Conservation (phyloP, 2,888 invertebrate species). For the Drosophila heteroneura region DNA sequence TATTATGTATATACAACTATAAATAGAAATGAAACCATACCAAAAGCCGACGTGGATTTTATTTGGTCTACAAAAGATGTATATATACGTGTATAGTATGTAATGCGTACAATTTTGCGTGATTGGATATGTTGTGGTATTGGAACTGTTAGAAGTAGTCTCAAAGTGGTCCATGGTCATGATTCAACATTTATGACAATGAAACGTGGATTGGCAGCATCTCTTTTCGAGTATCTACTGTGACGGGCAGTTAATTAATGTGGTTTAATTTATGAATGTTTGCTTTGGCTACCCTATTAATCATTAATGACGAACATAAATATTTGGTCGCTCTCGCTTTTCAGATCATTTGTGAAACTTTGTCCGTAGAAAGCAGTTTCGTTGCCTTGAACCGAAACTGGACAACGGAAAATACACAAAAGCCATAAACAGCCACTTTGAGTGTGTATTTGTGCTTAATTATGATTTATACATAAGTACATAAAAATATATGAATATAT, state of each 20-base stretch:
- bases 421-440: constrained; percentile 31
- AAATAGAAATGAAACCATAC: background rate
- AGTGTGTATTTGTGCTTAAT: constrained; percentile 66
- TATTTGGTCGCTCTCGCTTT: constrained; percentile 61
- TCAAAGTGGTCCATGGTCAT: constrained; percentile 33
- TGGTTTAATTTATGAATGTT: constrained; percentile 71
- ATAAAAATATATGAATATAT: constrained; percentile 13
- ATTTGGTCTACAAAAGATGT: background rate
- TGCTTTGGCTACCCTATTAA: constrained; percentile 60
- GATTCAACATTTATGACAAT: constrained; percentile 46
- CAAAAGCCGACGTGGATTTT: constrained; percentile 5
- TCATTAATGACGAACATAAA: constrained; percentile 72
- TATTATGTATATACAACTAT: background rate
- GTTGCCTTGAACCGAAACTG: constrained; percentile 39
- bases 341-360: constrained; percentile 61
- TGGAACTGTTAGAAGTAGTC: background rate
- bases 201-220: constrained; percentile 35
- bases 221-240: constrained; percentile 35
- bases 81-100: background rate
- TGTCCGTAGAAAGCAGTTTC: constrained; percentile 32
- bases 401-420: constrained; percentile 38
- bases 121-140: background rate
- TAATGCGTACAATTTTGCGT: background rate
- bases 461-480: constrained; percentile 69
- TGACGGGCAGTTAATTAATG: constrained; percentile 66